Conservation (phyloP, 2,797 vertebrate genomes). For the Poecilia velifera region DNA sequence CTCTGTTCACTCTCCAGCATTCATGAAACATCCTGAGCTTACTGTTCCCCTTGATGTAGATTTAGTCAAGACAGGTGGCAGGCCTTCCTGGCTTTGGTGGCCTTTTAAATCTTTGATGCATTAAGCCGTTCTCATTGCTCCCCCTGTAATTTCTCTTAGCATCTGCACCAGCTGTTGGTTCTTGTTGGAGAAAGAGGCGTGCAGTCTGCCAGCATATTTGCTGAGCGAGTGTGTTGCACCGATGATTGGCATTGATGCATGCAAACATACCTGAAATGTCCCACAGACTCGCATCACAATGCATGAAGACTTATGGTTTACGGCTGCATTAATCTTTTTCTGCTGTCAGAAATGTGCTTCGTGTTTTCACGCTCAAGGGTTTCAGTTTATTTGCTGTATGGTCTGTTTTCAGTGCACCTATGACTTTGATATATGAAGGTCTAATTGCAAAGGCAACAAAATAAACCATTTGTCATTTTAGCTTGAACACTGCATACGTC, state of each 20-base stretch:
- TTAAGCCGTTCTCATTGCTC: constrained; percentile 43
- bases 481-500: neutral
- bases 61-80: constrained; percentile 27
- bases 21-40: neutral
- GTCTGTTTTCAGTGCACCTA: constrained; percentile 3
- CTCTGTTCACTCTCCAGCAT: neutral
- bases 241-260: neutral
- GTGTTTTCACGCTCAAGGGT: neutral
- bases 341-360: constrained; percentile 4
- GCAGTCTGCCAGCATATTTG: constrained; percentile 10
- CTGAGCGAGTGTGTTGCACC: neutral
- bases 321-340: neutral
- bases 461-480: neutral
- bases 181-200: constrained; percentile 17
- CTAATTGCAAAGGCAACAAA: neutral
- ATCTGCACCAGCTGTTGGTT: constrained; percentile 45
- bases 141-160: constrained; percentile 45
- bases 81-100: constrained; percentile 26
- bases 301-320: constrained; percentile 5
- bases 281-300: constrained; percentile 15
- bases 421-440: constrained; percentile 9
- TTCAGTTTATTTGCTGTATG: neutral
- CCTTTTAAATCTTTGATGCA: constrained; percentile 74
- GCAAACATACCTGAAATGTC: constrained; percentile 1
- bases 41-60: constrained; percentile 20